Conservation (phyloP, 2,797 vertebrate species). For the Hydrolagus colliei region DNA sequence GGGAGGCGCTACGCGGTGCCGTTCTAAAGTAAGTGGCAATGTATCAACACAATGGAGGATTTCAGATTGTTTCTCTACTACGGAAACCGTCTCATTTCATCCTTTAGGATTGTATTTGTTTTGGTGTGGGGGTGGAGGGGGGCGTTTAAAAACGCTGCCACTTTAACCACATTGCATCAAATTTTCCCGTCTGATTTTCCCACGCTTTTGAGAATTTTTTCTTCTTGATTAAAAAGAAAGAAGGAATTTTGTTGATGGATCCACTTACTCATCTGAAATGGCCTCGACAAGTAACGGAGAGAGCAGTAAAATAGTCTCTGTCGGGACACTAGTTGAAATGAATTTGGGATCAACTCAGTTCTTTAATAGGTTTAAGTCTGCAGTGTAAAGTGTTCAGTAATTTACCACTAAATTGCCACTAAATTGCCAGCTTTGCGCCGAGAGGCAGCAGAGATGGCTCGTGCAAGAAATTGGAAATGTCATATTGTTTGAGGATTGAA, state of each 20-base stretch:
- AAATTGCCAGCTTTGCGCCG: too few species aligned
- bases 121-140: background rate
- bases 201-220: background rate
- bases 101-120: background rate
- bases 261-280: conserved; percentile 63
- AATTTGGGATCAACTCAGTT: too few species aligned
- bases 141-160: too few species aligned
- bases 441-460: too few species aligned
- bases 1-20: conserved; percentile 91
- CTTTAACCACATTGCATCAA: too few species aligned
- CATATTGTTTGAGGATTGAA: too few species aligned
- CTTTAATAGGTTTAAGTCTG: too few species aligned
- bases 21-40: conserved; percentile 81
- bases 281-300: conserved; percentile 97
- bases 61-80: background rate
- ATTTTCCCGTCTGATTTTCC: background rate
- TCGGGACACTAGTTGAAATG: too few species aligned
- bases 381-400: too few species aligned
- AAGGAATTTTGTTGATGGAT: background rate
- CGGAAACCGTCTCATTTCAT: background rate
- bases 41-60: background rate
- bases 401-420: too few species aligned
- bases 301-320: conserved; percentile 79
- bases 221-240: background rate
- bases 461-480: too few species aligned